Evolutionary conservation across 1,140 invertebrate species (phyloP), one percentile per base, ranked within the genome.

Genomic region (Elysia chlorotica): DNA sequence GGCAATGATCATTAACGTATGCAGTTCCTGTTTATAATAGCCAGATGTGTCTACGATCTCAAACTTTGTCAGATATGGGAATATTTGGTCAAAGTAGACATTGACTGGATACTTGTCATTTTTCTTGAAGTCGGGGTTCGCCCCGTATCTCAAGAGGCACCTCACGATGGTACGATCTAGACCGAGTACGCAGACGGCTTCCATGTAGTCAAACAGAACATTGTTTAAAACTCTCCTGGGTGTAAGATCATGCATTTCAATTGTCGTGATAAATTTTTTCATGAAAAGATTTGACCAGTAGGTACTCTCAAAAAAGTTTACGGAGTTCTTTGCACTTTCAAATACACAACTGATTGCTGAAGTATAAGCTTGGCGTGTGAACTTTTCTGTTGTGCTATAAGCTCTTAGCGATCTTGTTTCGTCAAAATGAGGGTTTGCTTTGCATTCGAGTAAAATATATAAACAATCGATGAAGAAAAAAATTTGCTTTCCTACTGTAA

Each of bases 11-110:
- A 71, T 41, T n/a, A 71, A n/a, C 2, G 25, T 31, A 17, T 31
- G n/a, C 0, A 71, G 69, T 25, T 62, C 59, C 17, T 61, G 33
- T 28, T 62, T 23, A 23, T 37, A 63, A 0, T 41, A 30, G 23
- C 37, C 36, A 23, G 28, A 63, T 3, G 36, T n/a, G 59, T 48
- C 25, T 14, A 38, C 63, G 1, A 71, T 31, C n/a, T 71, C 57
- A 53, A 71, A 62, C 14, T 63, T 61, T 25, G 59, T 37, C 59
- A 71, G 59, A 63, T 62, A 71, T n/a, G 69, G 69, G n/a, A 71
- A 38, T 2, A 71, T 33, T 14, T 41, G 41, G 37, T 71, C 69
- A 33, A 71, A 71, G 53, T 41, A 71, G 0, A 63, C 28, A 28
- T 71, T 71, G 1, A 71, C 38, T 2, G 59, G 36, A 30, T 71